Conservation (phyloP, 2,797 vertebrate species). For the Melanotaenia boesemani region DNA sequence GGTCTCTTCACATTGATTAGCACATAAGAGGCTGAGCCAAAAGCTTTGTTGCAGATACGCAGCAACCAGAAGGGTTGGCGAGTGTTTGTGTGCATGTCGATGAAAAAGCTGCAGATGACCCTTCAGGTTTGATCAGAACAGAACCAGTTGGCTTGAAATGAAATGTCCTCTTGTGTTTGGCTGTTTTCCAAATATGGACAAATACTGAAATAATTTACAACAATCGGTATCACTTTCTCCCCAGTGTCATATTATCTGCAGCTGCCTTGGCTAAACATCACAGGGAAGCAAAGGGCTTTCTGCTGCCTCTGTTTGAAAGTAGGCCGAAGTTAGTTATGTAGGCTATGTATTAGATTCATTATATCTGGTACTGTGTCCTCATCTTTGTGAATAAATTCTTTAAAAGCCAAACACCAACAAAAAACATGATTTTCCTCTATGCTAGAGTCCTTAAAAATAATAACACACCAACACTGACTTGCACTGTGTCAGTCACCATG, state of each 20-base stretch:
- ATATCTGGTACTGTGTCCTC: no score
- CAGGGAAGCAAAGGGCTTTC: background rate
- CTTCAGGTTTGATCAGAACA: slow-evolving; percentile 28
- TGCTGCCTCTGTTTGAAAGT: slow-evolving; percentile 1
- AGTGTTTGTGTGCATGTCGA: slow-evolving; percentile 2
- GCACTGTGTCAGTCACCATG: no score
- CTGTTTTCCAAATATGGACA: slow-evolving; percentile 18
- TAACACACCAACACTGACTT: no score
- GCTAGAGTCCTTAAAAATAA: no score
- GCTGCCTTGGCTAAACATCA: slow-evolving; percentile 15
- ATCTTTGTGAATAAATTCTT: no score
- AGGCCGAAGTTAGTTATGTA: background rate
- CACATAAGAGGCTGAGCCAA: slow-evolving; percentile 62
- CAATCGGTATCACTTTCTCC: slow-evolving; percentile 3
- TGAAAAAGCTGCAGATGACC: slow-evolving; percentile 27
- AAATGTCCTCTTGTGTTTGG: slow-evolving; percentile 28
- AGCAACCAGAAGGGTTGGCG: slow-evolving; percentile 28
- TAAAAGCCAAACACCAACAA: no score
- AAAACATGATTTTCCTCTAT: no score
- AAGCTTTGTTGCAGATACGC: slow-evolving; percentile 48
- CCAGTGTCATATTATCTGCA: background rate
- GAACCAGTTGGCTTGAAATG: slow-evolving; percentile 10
- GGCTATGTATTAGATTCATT: no score
- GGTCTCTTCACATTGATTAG: slow-evolving; percentile 65
- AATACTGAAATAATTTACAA: slow-evolving; percentile 7